Evolutionary conservation across 2,113 vertebrate species (phyloP).

Genomic region (Apeltes quadracus): DNA sequence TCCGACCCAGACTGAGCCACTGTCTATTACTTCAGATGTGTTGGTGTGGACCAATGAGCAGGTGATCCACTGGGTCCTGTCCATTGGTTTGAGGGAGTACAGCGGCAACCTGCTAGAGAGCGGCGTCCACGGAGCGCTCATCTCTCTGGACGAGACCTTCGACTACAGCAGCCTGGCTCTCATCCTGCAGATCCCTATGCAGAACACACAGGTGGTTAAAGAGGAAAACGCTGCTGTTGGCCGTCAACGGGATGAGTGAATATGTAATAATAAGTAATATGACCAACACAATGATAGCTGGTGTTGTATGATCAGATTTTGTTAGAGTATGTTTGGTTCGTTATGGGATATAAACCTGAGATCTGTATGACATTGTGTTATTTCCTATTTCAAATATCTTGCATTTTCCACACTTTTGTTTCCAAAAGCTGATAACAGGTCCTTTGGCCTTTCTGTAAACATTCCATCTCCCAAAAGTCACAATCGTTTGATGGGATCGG

Average conservation of each 20-base stretch:
- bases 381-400: neutral
- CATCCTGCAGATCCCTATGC: constrained; percentile 95
- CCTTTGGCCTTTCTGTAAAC: neutral
- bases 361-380: neutral
- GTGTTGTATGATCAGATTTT: neutral
- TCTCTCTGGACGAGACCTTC: constrained; percentile 93
- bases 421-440: neutral
- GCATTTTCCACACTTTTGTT: neutral
- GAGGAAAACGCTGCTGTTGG: neutral
- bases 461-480: constrained; percentile 13
- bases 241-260: neutral
- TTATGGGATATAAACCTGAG: constrained; percentile 1
- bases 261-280: neutral
- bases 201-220: constrained; percentile 91
- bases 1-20: neutral
- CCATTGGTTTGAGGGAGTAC: constrained; percentile 93
- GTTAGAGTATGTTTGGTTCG: neutral
- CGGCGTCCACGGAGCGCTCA: constrained; percentile 89
- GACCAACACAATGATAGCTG: neutral
- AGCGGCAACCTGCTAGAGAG: constrained; percentile 90
- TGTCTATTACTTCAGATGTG: constrained; percentile 80
- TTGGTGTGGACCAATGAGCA: constrained; percentile 98
- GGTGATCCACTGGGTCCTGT: constrained; percentile 94
- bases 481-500: constrained; percentile 24
- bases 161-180: constrained; percentile 95